A percentile compares a stretch with the other conserved stretches of the same genome.
Evolutionary conservation across 2,113 vertebrate genomes (phyloP).

Genomic region (Scophthalmus maximus): DNA sequence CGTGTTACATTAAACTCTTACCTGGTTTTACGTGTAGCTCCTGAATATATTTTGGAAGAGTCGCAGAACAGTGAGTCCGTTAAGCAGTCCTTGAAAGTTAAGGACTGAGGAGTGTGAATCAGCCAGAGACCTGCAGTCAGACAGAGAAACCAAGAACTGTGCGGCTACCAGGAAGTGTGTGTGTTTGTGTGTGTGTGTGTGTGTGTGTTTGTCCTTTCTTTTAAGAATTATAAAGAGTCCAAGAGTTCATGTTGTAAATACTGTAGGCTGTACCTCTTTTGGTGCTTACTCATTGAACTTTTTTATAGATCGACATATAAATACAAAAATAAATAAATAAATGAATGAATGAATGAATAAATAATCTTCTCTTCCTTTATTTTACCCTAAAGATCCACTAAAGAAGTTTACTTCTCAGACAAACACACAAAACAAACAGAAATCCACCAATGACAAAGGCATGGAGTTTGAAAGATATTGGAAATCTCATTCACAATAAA

Average conservation of each 20-base stretch:
- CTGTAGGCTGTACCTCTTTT: background rate
- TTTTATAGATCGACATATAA: background rate
- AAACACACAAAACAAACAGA: too few species aligned
- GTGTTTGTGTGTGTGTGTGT: conserved; percentile 44
- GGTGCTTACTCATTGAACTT: background rate
- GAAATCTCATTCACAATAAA: too few species aligned
- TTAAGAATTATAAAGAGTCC: background rate
- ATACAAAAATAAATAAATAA: background rate
- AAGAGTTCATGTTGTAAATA: background rate
- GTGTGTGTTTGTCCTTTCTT: conserved; percentile 14
- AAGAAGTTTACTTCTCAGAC: too few species aligned
- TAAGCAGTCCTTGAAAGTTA: background rate
- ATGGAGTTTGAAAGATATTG: too few species aligned
- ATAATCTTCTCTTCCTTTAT: background rate
- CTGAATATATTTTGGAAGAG: background rate
- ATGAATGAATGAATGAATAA: background rate
- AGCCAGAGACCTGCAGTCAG: background rate
- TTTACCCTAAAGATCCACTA: too few species aligned
- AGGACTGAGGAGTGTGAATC: conserved; percentile 12
- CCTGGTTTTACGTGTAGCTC: background rate
- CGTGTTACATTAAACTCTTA: background rate
- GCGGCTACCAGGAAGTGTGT: conserved; percentile 63
- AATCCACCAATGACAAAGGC: too few species aligned
- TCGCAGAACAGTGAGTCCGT: background rate
- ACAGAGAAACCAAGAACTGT: background rate